Base-by-base conservation (phyloP, 2,797 vertebrate genomes). In the Alectoris magna region DNA sequence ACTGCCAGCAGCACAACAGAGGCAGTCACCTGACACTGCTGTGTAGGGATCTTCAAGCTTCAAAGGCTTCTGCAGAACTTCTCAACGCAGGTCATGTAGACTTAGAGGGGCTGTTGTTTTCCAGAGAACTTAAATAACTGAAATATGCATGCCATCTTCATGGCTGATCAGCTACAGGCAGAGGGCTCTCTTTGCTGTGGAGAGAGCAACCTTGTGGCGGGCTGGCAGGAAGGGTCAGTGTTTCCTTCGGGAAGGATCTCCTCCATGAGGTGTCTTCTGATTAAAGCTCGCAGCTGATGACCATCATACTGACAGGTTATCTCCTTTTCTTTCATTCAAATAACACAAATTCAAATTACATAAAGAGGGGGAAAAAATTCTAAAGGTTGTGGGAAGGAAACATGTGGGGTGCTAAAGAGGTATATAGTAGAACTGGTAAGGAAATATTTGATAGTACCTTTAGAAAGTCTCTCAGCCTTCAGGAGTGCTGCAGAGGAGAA, bases 301-400 rank as follows among this genome's bases (percentile, higher is more conserved):
- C 44, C 11, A n/a, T 43, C 43, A 18, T 60, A 60, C 27, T 14
- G 15, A 5, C 58, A 62, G 31, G 7, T 68, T 85, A 16, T 58
- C 41, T 85, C 38, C 68, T 91, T 24, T 90, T 92, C 64, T 24
- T 90, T 92, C 64, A n/a, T 63, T 91, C 21, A 16, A 14, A 76
- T 82, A 34, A 34, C 43, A 17, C 31, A 31, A 77, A 73, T 89
- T 80, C 19, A 75, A 80, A 63, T 81, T 56, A 26, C 51, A 48
- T 10, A 43, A 73, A 70, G 70, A 84, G 41, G 31, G 10, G 29
- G 24, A 14, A 76, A 64, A 78, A 85, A 41, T 49, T 14, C 87
- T 31, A 1, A 74, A 77, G 19, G 27, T 62, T 70, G 17, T 64
- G 55, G 34, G 51, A 87, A 91, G 11, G n/a, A 78, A 72, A 31